Evolutionary conservation across 2,113 vertebrate species (phyloP).

Genomic region (Hystrix cristata): DNA sequence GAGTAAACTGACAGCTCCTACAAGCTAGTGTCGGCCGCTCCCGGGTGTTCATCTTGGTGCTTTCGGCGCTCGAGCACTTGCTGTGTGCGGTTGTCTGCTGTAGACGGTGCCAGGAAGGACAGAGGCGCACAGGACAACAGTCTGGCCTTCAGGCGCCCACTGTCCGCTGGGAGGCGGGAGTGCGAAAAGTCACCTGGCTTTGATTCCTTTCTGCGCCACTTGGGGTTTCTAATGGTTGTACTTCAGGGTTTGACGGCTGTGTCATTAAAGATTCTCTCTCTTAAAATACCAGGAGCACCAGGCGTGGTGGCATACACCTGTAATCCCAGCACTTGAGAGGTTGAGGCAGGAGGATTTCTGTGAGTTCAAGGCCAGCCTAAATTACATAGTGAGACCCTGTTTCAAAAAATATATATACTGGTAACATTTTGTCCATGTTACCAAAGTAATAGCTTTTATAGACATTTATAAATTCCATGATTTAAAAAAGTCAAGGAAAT

Average conservation of each 20-base stretch:
- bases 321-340: too few species aligned
- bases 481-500: neutral
- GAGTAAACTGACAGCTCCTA: neutral
- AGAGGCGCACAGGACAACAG: neutral
- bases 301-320: too few species aligned
- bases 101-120: too few species aligned
- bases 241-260: neutral
- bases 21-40: neutral
- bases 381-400: too few species aligned
- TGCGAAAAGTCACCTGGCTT: neutral
- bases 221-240: neutral
- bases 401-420: too few species aligned
- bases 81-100: neutral
- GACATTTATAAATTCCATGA: neutral
- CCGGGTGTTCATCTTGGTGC: neutral
- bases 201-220: neutral
- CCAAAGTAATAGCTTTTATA: slow-evolving; percentile 27
- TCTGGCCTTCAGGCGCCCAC: neutral
- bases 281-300: neutral
- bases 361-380: too few species aligned
- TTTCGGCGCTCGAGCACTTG: neutral
- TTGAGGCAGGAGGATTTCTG: too few species aligned
- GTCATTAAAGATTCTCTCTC: neutral
- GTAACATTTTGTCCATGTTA: neutral
- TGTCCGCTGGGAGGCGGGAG: neutral